Conservation (phyloP, 2,797 vertebrate genomes). For the Euthynnus affinis region DNA sequence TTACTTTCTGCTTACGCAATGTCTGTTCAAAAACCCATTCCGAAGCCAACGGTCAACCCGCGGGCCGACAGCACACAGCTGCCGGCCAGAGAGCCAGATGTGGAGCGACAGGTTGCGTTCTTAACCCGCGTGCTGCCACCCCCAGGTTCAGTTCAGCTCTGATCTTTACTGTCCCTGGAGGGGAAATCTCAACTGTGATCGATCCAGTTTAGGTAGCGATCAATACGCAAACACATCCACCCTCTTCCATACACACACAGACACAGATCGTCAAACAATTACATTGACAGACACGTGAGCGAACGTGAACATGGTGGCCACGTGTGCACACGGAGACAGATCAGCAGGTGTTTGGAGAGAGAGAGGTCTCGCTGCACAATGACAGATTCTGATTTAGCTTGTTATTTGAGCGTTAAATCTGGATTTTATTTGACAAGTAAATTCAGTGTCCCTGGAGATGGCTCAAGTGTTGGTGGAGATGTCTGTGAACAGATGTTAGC, state of each 20-base stretch:
- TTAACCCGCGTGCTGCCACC: conserved; percentile 10
- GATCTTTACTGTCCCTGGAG: too few species aligned
- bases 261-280: conserved; percentile 14
- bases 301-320: neutral
- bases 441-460: neutral
- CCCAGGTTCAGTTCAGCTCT: neutral
- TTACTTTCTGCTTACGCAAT: neutral
- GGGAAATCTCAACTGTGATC: conserved; percentile 39
- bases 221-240: conserved; percentile 38
- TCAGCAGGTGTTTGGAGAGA: conserved; percentile 36
- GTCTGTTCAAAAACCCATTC: too few species aligned
- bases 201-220: conserved; percentile 31
- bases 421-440: conserved; percentile 27
- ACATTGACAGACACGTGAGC: neutral
- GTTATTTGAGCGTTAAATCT: conserved; percentile 36
- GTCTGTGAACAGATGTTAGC: conserved; percentile 18
- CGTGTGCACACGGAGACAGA: conserved; percentile 16
- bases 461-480: neutral
- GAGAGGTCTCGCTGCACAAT: conserved; percentile 1
- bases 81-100: conserved; percentile 32
- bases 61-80: conserved; percentile 10
- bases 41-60: neutral
- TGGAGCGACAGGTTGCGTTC: conserved; percentile 35
- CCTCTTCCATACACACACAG: conserved; percentile 12
- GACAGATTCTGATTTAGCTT: conserved; percentile 14